Base-by-base conservation (phyloP, 2,888 invertebrate genomes). In the Limnephilus auricula region DNA sequence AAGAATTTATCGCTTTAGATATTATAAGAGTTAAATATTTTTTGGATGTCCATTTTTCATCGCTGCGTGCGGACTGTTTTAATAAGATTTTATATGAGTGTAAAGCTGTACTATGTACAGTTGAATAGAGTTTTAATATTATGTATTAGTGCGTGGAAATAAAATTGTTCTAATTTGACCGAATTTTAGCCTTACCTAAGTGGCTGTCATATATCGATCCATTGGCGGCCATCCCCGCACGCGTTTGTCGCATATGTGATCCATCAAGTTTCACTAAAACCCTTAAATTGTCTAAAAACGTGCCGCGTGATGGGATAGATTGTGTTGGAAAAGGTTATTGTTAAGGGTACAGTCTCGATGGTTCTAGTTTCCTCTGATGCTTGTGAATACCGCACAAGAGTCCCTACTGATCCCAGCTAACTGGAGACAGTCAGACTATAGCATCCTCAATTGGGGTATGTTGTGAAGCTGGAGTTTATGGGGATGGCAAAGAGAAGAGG, bases 21-120 rank as follows among this genome's bases (percentile, higher is more conserved):
- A 82, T 82, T 82, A 82, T 82, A 34, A 34, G 37, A 82, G 82
- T 82, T 82, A 18, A 82, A 82, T 82, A 34, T 34, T 82, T 34
- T 82, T 82, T 82, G 65, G 31, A 82, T 82, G 82, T 82, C 34
- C 32, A 32, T 31, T 82, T 82, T 82, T 82, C 34, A n/a, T 82
- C 25, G 82, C 82, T 34, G 82, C 34, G 82, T 34, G 37, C 34
- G 37, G 82, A 82, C 34, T 34, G 65, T 82, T 82, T 82, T 82
- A 34, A 25, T 31, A 31, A 80, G 32, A 31, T 84, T 84, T 84
- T 85, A 85, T 40, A 40, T 85, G 45, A 25, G 25, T 40, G 85
- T 85, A 40, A n/a, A 85, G n/a, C 85, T 85, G 85, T 85, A 85
- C 85, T 40, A 15, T 85, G 85, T 85, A 85, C 85, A 85, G 85